These are phyloP conservation scores for Agrochola macilenta DNA, from an alignment of 2,888 invertebrate species.

Conservation along the genomic window DNA sequence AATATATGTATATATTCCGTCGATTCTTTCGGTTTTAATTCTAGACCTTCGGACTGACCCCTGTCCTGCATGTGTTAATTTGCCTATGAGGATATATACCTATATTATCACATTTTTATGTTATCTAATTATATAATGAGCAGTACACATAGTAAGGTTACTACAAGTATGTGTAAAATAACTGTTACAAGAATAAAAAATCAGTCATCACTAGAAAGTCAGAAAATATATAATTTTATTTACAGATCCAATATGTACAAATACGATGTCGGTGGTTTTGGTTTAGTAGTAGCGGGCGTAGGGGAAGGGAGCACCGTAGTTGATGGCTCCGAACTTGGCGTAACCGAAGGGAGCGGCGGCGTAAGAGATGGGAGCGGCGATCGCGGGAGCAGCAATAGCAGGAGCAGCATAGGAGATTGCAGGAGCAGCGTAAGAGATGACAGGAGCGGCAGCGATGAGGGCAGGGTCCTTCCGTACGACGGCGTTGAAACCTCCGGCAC, in stretches of 20 bases:
- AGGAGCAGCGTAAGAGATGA: slow-evolving; percentile 59
- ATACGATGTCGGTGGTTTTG: slow-evolving; percentile 19
- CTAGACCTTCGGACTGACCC: background rate
- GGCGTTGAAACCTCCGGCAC: slow-evolving; percentile 89
- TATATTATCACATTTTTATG: too few species aligned
- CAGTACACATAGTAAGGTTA: too few species aligned
- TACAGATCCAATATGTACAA: slow-evolving; percentile 72
- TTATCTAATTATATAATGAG: too few species aligned
- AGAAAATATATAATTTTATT: slow-evolving; percentile 56
- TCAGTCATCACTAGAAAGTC: slow-evolving; percentile 40
- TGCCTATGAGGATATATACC: too few species aligned
- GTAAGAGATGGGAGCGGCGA: slow-evolving; percentile 64
- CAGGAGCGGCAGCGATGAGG: slow-evolving; percentile 72
- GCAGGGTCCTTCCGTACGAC: slow-evolving; percentile 89
- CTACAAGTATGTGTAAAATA: background rate
- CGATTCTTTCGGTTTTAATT: too few species aligned
- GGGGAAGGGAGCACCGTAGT: slow-evolving; percentile 67
- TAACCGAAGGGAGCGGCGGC: slow-evolving; percentile 62
- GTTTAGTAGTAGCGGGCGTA: slow-evolving; percentile 74
- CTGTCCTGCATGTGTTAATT: background rate
- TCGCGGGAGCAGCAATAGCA: slow-evolving; percentile 58
- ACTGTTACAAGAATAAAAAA: background rate
- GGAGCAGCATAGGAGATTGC: slow-evolving; percentile 70
- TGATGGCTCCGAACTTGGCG: slow-evolving; percentile 58
- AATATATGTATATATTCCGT: background rate